Evolutionary conservation across 2,113 vertebrate species (phyloP).

Genomic region (Catharus minimus): DNA sequence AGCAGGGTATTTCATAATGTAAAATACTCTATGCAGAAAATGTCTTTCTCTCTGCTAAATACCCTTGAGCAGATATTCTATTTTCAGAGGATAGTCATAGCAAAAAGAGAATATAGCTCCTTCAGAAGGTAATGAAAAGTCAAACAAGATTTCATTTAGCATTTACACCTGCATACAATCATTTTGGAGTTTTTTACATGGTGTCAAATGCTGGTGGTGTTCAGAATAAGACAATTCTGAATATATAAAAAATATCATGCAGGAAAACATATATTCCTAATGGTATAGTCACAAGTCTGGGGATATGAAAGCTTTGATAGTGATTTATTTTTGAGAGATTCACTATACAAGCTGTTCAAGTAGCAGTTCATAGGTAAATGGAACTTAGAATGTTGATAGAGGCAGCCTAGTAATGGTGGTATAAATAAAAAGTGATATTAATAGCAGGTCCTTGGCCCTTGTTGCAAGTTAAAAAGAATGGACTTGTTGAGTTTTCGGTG

Average conservation of each 20-base stretch:
- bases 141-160: slow-evolving; percentile 9
- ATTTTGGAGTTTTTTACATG: neutral
- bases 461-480: neutral
- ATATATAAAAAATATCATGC: neutral
- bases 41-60: neutral
- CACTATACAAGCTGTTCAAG: neutral
- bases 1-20: neutral
- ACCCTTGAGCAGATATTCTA: neutral
- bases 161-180: neutral
- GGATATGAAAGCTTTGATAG: neutral
- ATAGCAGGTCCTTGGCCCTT: neutral
- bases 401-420: neutral
- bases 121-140: neutral
- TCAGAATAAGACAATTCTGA: neutral
- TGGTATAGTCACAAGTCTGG: neutral
- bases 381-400: neutral
- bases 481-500: neutral
- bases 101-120: neutral
- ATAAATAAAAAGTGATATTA: neutral
- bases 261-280: neutral
- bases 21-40: neutral
- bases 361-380: neutral
- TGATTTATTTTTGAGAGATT: slow-evolving; percentile 2
- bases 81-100: neutral
- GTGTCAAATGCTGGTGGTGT: neutral